Conservation (phyloP, 2,113 vertebrate genomes). For the Ploceus nigricollis region DNA sequence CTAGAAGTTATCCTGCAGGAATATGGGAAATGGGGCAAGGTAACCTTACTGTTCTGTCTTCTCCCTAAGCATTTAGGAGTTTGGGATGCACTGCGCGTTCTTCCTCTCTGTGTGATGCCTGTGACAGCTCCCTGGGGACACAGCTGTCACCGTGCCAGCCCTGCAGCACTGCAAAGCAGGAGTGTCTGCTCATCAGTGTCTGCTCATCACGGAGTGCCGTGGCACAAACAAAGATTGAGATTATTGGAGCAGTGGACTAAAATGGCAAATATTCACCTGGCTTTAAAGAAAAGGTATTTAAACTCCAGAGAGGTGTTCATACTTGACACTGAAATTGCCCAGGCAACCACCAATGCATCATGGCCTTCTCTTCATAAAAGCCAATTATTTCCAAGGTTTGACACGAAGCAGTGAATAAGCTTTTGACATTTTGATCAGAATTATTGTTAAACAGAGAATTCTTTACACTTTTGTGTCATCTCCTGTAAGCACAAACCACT, state of each 20-base stretch:
- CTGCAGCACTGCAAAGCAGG: not conserved
- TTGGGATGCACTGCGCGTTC: accelerated
- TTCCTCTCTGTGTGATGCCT: not conserved
- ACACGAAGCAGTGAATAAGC: not conserved
- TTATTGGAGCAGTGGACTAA: not conserved
- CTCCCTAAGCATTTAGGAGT: not conserved
- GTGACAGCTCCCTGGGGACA: not conserved
- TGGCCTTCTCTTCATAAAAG: not conserved
- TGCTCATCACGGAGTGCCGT: not conserved
- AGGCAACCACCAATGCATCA: not conserved
- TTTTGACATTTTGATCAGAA: constrained; percentile 35
- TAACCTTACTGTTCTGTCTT: not conserved
- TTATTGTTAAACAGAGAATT: not conserved
- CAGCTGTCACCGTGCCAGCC: not conserved
- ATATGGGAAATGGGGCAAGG: accelerated
- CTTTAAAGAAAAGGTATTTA: not conserved
- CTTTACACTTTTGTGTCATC: not conserved
- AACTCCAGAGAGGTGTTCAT: not conserved
- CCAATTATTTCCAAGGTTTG: constrained; percentile 35
- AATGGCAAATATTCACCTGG: not conserved
- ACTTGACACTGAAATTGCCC: constrained; percentile 8
- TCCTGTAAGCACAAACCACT: not conserved
- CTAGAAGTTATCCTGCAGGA: not conserved
- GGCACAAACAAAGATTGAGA: not conserved
- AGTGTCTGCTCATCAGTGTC: not conserved